These are phyloP conservation scores for Oreohelix idahoensis DNA, from an alignment of 1,140 invertebrate genomes.

Conservation along the genomic window DNA sequence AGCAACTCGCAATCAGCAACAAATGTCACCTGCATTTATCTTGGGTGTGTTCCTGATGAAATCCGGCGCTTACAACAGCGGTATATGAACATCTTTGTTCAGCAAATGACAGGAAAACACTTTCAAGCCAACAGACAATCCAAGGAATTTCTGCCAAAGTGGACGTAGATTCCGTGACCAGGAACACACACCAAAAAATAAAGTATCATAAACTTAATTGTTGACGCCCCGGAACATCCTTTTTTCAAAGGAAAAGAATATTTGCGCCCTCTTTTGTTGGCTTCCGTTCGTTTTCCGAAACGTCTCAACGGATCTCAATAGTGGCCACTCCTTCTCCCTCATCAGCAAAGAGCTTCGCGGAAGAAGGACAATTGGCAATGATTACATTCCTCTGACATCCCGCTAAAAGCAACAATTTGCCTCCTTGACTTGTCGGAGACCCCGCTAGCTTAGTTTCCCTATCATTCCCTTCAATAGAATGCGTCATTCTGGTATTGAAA, in stretches of 20 bases:
- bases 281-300: slow-evolving; percentile 3
- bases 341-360: slow-evolving; percentile 39
- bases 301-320: not conserved
- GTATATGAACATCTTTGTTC: not conserved
- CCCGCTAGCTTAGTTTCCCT: slow-evolving; percentile 14
- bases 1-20: no score
- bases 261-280: not conserved
- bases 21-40: no score
- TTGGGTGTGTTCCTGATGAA: no score
- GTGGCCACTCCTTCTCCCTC: slow-evolving; percentile 14
- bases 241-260: not conserved
- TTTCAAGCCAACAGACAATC: not conserved
- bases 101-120: not conserved
- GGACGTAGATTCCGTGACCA: not conserved
- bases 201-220: slow-evolving; percentile 1
- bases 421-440: slow-evolving; percentile 29
- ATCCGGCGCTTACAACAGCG: no score
- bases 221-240: not conserved
- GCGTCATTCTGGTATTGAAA: slow-evolving; percentile 19
- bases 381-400: slow-evolving; percentile 44
- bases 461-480: slow-evolving; percentile 16
- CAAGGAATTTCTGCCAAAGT: not conserved
- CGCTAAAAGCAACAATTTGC: slow-evolving; percentile 45
- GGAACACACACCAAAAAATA: not conserved
- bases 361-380: slow-evolving; percentile 46